phyloP scores from a whole-genome alignment of 2,797 vertebrate species.

The Myotis vivesi region DNA sequence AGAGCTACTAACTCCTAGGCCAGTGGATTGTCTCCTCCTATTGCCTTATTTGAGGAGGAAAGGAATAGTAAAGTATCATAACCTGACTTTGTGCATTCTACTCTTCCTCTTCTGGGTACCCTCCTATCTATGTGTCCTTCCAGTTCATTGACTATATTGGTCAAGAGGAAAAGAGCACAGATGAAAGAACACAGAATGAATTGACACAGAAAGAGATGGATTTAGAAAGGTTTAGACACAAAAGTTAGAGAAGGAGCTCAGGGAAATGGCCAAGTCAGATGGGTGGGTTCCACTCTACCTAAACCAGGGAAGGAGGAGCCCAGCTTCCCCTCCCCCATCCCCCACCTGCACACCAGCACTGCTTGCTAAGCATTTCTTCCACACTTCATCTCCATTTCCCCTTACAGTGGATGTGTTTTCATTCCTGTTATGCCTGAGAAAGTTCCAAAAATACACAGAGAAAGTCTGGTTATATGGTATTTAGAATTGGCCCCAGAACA shows the following conservation, averaged over 20 bases:
- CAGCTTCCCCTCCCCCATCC: neutral
- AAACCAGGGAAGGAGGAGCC: neutral
- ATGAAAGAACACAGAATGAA: neutral
- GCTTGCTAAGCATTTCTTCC: constrained; percentile 39
- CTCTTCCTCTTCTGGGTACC: neutral
- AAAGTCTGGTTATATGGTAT: constrained; percentile 54
- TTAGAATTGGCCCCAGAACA: constrained; percentile 61
- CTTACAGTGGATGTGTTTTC: constrained; percentile 20
- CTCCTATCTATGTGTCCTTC: neutral
- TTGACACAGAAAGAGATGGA: neutral
- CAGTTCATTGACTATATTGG: neutral
- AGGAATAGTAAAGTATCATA: neutral
- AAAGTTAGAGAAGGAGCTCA: neutral
- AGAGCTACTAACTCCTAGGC: neutral
- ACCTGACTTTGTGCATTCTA: too few relatives aligned
- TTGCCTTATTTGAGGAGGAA: neutral
- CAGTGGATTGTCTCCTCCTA: neutral
- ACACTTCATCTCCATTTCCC: constrained; percentile 50
- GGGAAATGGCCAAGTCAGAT: neutral
- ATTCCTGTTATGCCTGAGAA: constrained; percentile 66
- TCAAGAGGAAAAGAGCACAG: neutral
- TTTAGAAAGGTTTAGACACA: neutral
- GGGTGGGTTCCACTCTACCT: neutral
- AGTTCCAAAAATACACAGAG: constrained; percentile 62
- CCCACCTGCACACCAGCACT: neutral